A percentile compares a stretch with the other conserved stretches of the same genome.
These are phyloP conservation scores for Mus caroli DNA, from an alignment of 2,797 vertebrate species.

Conservation along the genomic window DNA sequence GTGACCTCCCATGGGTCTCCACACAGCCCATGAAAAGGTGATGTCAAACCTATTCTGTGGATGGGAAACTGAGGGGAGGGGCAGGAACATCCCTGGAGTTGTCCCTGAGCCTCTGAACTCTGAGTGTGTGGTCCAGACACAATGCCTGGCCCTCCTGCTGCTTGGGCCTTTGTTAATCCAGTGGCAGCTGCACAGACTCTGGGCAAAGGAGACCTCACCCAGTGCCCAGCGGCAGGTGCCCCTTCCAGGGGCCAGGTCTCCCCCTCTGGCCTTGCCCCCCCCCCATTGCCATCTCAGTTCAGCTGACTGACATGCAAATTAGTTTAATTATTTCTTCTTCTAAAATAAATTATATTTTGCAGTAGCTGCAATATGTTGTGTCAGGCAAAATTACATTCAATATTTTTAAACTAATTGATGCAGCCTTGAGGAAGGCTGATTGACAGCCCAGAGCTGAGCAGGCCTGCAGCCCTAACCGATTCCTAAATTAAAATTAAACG, in stretches of 20 bases:
- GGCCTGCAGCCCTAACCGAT: slow-evolving; percentile 88
- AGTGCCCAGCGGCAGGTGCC: slow-evolving; percentile 26
- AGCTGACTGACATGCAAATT: slow-evolving; percentile 93
- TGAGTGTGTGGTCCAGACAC: not conserved
- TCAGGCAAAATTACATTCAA: slow-evolving; percentile 93
- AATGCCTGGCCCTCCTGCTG: not conserved
- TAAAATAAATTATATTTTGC: slow-evolving; percentile 93
- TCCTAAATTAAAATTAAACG: slow-evolving; percentile 90
- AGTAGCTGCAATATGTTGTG: slow-evolving; percentile 93
- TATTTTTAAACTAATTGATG: slow-evolving; percentile 94
- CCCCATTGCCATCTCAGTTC: slow-evolving; percentile 85
- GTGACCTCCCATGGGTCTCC: not conserved
- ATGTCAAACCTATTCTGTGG: not conserved
- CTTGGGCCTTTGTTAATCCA: not conserved
- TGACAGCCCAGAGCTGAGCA: slow-evolving; percentile 89
- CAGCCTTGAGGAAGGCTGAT: slow-evolving; percentile 92
- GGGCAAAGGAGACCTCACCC: not conserved
- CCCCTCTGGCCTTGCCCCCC: not conserved
- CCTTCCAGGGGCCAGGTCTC: slow-evolving; percentile 51
- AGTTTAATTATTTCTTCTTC: slow-evolving; percentile 94
- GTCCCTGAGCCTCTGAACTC: not conserved
- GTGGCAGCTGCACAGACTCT: not conserved
- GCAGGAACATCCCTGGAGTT: not conserved
- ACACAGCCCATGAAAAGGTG: not conserved
- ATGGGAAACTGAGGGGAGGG: slow-evolving; percentile 14